Evolutionary conservation across 2,797 vertebrate genomes (phyloP), one percentile per base, ranked within the genome.

Genomic region (Hypotaenidia philippensis): DNA sequence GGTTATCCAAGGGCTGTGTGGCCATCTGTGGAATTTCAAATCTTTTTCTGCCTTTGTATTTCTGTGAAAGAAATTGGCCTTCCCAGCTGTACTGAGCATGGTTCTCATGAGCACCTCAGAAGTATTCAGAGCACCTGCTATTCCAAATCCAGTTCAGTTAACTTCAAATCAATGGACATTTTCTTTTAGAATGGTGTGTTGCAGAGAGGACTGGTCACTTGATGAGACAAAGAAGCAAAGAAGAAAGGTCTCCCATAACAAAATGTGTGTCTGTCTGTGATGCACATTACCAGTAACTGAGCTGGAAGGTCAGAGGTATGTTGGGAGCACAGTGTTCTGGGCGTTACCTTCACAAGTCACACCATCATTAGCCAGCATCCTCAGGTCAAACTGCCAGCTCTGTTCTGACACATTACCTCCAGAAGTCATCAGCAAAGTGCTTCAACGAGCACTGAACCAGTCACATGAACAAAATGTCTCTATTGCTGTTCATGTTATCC

Each of bases 251-350:
- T 93, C 80, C 87, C 2, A 16, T 69, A 71, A 97, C 52, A 85
- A 93, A 89, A 49, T 87, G 87, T 29, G 52, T 81, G 29, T 82
- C 40, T 95, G 87, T 71, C 75, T 92, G 84, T 21, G 27, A 89
- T 83, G 85, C 81, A 26, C 15, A 17, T 76, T 83, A 27, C 72
- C 47, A 72, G 92, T 91, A 96, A 90, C 78, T 92, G 87, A 94
- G 64, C 44, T 50, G 38, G 31, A 12, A 89, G 90, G 74, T 59
- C 83, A 93, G 36, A 91, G 29, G n/a, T 66, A 64, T 6, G 17
- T 52, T 94, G 65, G 17, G 40, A 91, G 41, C 65, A 40, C 10
- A n/a, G 8, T 32, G 40, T 66, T 70, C 55, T 44, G 49, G 32
- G 71, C 90, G 44, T 80, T 84, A 71, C 56, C 57, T 32, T 89